phyloP scores from a whole-genome alignment of 2,888 invertebrate species.

The Anticlea derivata region DNA sequence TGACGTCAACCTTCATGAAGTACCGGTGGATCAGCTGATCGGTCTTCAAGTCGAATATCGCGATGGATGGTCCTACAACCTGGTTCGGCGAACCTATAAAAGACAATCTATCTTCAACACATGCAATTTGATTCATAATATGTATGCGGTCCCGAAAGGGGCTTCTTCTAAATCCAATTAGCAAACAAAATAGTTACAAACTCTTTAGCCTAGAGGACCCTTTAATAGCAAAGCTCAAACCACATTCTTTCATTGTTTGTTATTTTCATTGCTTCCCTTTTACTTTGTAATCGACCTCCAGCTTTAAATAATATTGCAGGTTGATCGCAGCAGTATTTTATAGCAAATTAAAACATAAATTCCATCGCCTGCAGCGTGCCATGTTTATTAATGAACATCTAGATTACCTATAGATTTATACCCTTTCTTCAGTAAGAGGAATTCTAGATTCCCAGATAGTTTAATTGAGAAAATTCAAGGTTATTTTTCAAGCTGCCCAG shows the following conservation, averaged over 20 bases:
- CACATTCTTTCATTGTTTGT: conserved; percentile 6
- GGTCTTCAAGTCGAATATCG: conserved; percentile 90
- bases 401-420: conserved; percentile 1
- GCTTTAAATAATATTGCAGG: background rate
- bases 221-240: no score
- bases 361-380: conserved; percentile 6
- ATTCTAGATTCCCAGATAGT: conserved; percentile 5
- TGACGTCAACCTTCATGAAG: conserved; percentile 86
- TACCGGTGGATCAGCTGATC: conserved; percentile 88
- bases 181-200: no score
- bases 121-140: no score
- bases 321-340: background rate
- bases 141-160: no score
- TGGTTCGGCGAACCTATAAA: conserved; percentile 75
- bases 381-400: conserved; percentile 20
- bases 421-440: background rate
- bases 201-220: no score
- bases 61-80: conserved; percentile 85
- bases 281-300: conserved; percentile 10
- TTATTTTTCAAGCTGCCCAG: no score
- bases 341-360: background rate
- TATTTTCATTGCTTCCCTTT: background rate
- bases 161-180: no score
- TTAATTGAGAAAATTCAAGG: background rate
- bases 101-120: background rate